Evolutionary conservation across 2,888 invertebrate species (phyloP).

Genomic region (Hypomecis punctinalis): DNA sequence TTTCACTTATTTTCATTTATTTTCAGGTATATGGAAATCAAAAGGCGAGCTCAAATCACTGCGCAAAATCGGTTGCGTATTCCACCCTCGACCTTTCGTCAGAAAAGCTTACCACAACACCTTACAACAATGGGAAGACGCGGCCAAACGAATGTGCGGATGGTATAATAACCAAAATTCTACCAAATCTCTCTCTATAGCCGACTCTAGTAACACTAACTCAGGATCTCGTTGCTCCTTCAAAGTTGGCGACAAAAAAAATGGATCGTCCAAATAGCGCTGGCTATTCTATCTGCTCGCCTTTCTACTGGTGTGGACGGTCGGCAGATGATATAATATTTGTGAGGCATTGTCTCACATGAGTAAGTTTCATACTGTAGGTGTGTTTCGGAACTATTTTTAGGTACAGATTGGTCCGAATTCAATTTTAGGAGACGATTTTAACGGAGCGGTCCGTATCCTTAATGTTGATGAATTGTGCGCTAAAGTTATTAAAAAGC

Average conservation of each 20-base stretch:
- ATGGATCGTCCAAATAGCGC: conserved; percentile 68
- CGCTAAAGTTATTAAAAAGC: no score
- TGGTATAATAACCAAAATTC: conserved; percentile 76
- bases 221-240: conserved; percentile 59
- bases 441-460: no score
- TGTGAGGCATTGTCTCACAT: conserved; percentile 7
- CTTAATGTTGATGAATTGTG: no score
- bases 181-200: conserved; percentile 44
- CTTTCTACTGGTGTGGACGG: conserved; percentile 54
- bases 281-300: conserved; percentile 69
- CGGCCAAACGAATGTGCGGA: conserved; percentile 82
- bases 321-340: conserved; percentile 67
- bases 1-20: conserved; percentile 9
- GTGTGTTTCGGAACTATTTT: no score
- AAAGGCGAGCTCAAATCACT: conserved; percentile 87
- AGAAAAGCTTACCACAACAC: conserved; percentile 64
- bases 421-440: no score
- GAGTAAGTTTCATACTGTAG: no score
- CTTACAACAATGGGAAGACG: conserved; percentile 84
- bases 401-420: no score
- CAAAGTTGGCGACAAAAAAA: conserved; percentile 56
- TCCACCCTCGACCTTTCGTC: conserved; percentile 79
- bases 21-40: conserved; percentile 89
- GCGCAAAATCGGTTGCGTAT: conserved; percentile 86
- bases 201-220: conserved; percentile 52